Evolutionary conservation across 2,113 vertebrate species (phyloP).

Genomic region (Amphilophus citrinellus): DNA sequence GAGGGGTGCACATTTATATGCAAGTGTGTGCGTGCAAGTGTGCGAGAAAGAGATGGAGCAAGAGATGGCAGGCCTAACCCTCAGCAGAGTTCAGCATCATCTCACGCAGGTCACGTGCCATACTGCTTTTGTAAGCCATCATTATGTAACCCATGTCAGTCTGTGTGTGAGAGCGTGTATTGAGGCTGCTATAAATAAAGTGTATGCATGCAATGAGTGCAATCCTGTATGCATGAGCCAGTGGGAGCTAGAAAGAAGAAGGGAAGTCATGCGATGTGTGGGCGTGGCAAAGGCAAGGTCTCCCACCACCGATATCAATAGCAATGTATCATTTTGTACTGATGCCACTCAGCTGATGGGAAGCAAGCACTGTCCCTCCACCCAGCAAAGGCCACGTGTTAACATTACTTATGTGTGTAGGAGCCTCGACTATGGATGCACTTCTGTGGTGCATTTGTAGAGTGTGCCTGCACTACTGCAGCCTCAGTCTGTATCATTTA

Average conservation of each 20-base stretch:
- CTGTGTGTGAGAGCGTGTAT: slow-evolving; percentile 16
- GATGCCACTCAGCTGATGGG: slow-evolving; percentile 29
- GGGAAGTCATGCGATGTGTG: slow-evolving; percentile 50
- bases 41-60: slow-evolving; percentile 16
- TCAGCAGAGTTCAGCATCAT: slow-evolving; percentile 72
- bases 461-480: background rate
- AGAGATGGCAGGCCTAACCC: slow-evolving; percentile 43
- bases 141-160: slow-evolving; percentile 64
- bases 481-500: background rate
- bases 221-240: slow-evolving; percentile 13
- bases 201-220: background rate
- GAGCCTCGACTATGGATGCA: background rate
- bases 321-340: slow-evolving; percentile 29
- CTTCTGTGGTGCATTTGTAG: background rate
- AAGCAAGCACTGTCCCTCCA: background rate
- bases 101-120: slow-evolving; percentile 71
- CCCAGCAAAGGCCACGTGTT: slow-evolving; percentile 20
- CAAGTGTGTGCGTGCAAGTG: slow-evolving; percentile 2
- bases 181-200: slow-evolving; percentile 62
- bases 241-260: slow-evolving; percentile 14
- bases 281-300: slow-evolving; percentile 35
- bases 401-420: background rate
- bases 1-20: slow-evolving; percentile 33
- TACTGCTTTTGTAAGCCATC: slow-evolving; percentile 64
- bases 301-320: slow-evolving; percentile 42